These are phyloP conservation scores for Coronaproctus castanopsis DNA, from an alignment of 2,888 invertebrate species.

Conservation along the genomic window DNA sequence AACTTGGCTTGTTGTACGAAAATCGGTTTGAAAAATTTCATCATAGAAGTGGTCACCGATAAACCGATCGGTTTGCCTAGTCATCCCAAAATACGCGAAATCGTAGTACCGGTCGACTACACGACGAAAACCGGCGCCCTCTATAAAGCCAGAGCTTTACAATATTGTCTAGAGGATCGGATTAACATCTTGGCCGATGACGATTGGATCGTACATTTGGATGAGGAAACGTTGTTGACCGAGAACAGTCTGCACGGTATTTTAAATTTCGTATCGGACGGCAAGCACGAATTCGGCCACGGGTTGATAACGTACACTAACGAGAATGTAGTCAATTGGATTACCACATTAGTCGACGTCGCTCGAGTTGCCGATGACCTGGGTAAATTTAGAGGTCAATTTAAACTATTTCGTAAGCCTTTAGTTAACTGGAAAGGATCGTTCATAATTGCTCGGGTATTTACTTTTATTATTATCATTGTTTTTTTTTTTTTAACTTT, in stretches of 20 bases:
- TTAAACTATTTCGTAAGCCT: slow-evolving; percentile 81
- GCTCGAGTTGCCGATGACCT: slow-evolving; percentile 92
- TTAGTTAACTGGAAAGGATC: slow-evolving; percentile 96
- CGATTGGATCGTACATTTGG: slow-evolving; percentile 91
- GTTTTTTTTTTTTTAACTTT: too few relatives aligned
- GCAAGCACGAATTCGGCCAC: slow-evolving; percentile 87
- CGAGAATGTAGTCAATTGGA: slow-evolving; percentile 89
- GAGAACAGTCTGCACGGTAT: slow-evolving; percentile 77
- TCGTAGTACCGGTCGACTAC: slow-evolving; percentile 71
- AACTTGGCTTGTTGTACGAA: slow-evolving; percentile 74
- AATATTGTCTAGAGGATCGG: slow-evolving; percentile 81
- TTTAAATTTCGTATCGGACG: slow-evolving; percentile 82
- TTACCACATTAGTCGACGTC: slow-evolving; percentile 89
- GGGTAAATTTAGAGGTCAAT: slow-evolving; percentile 86
- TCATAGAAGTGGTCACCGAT: slow-evolving; percentile 90
- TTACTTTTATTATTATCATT: too few relatives aligned
- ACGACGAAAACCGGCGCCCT: slow-evolving; percentile 76
- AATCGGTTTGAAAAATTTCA: slow-evolving; percentile 82
- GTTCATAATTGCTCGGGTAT: slow-evolving; percentile 85
- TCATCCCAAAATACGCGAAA: slow-evolving; percentile 61
- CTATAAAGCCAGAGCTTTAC: slow-evolving; percentile 83
- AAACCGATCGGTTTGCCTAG: slow-evolving; percentile 54
- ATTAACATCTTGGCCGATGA: slow-evolving; percentile 66
- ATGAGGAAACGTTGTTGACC: slow-evolving; percentile 86
- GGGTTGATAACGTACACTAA: slow-evolving; percentile 90